Base-by-base conservation (phyloP, 2,113 vertebrate genomes). In the Mormyrus lacerda region DNA sequence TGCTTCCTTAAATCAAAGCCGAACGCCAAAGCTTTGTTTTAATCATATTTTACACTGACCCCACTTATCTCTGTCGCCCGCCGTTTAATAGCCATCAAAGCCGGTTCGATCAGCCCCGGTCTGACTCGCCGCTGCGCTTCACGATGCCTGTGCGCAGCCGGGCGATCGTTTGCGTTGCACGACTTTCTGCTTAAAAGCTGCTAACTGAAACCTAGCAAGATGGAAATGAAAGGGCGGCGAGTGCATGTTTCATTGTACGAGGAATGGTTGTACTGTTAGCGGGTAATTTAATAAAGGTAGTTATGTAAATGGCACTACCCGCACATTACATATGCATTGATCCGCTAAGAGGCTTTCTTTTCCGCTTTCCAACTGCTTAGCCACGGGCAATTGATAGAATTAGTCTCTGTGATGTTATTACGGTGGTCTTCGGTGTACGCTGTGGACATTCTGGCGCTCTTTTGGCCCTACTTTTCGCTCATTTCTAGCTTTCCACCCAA, bases 11-110 rank as follows among this genome's bases (percentile, higher is more conserved):
- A 90, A 89, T 89, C 88, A 90, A 89, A 89, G 88, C 50, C 19
- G 50, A 89, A 58, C 2, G 9, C 31, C 47, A 55, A 61, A 42
- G 84, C 42, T 76, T 42, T 48, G 45, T 85, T 89, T 89, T 89
- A 89, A 89, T 89, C 85, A 89, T 87, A 89, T 87, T 89, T 89
- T 51, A 61, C 69, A 21, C 90, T 51, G 83, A 89, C 88, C 84
- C 88, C 87, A 87, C 88, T 87, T 89, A 89, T 90, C 90, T 79
- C 55, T 31, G 88, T 89, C 27, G 50, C 84, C 88, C 61, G 82
- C 76, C 87, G 90, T 89, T 89, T 87, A 87, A 87, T n/a, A 35
- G 4, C 88, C 27, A 85, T 83, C 88, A 89, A 17, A 47, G 83
- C 84, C 87, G 88, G 87, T 90, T 35, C 39, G 76, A n/a, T 79